Evolutionary conservation across 2,888 invertebrate genomes (phyloP), one percentile per base, ranked within the genome.

Genomic region (Euzophera pinguis): DNA sequence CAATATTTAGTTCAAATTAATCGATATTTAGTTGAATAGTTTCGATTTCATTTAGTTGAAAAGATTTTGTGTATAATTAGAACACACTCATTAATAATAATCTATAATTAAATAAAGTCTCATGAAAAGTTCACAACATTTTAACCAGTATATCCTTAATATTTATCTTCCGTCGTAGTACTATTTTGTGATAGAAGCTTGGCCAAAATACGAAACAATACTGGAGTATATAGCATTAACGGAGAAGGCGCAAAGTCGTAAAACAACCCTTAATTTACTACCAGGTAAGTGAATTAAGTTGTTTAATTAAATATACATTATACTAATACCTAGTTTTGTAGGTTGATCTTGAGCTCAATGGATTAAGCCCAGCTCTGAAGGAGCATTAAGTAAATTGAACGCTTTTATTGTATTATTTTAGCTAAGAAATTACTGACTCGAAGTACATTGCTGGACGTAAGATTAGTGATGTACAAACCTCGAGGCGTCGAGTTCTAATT

Each of bases 261-360:
- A 43, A 43, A 27, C 43, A 43, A 13, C 13, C 4, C 12, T 9
- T 8, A 39, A 10, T 14, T 13, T 12, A n/a, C 17, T 10, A n/a
- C 43, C 43, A 29, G 43, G 22, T 43, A 43, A 43, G 43, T 43
- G 43, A 43, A 43, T 43, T 43, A 13, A 27, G 13, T 43, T 29
- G 29, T 43, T 29, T 43, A 42, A n/a, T n/a, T 4, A 12, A 37
- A 10, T 39, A 17, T 16, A 9, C 16, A 32, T 10, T 32, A 16
- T 39, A 39, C 7, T 16, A 16, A 39, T 39, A 9, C 8, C 39
- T 39, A 38, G 12, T 14, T 38, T 6, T 12, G 38, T 38, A 7
- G 17, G 9, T 14, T 17, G 8, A 39, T 39, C 16, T 39, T 17
- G 39, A 39, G 39, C 16, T 39, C 17, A 39, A 17, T 39, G 14